Evolutionary conservation across 1,140 invertebrate species (phyloP), one percentile per base, ranked within the genome.

Genomic region (Listronotus bonariensis): DNA sequence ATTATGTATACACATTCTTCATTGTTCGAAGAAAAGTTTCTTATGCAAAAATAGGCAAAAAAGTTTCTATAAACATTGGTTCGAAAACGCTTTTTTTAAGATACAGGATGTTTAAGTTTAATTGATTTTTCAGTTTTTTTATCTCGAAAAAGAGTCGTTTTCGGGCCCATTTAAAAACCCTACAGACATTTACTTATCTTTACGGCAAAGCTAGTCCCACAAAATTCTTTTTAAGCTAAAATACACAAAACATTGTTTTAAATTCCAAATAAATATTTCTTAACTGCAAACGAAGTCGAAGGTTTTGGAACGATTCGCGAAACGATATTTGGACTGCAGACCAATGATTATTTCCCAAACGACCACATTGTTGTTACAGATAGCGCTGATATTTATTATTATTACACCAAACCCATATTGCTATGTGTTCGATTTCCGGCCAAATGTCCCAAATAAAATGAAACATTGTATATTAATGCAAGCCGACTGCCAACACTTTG

Each of bases 311-410:
- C 17, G 53, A 14, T 32, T 31, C 38, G 14, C 38, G 32, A 45
- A 17, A 17, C 43, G 32, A 60, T 51, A 49, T 62, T 54, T 52
- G 59, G 48, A 38, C 41, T 18, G 49, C 46, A 45, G 14, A 62
- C 32, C 59, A 38, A 46, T 60, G 65, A 60, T 67, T 60, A 60
- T 67, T 67, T 60, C 51, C 34, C 41, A 48, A 55, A 60, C 56
- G 65, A 67, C 56, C 57, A 40, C 56, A 53, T 45, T 53, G 56
- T 42, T 57, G 36, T 53, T 59, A 46, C 51, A 67, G 56, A 67
- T 67, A 54, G 42, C 65, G 36, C 48, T 38, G 49, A 38, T 60
- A 67, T 60, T 60, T 67, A 67, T 60, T 67, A 67, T 67, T 55
- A 60, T 65, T 59, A 52, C 60, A 54, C 51, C 12, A 48, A 46